A percentile compares a stretch with the other conserved stretches of the same genome.
Conservation (phyloP, 2,888 invertebrate species). For the Drepana falcataria region DNA sequence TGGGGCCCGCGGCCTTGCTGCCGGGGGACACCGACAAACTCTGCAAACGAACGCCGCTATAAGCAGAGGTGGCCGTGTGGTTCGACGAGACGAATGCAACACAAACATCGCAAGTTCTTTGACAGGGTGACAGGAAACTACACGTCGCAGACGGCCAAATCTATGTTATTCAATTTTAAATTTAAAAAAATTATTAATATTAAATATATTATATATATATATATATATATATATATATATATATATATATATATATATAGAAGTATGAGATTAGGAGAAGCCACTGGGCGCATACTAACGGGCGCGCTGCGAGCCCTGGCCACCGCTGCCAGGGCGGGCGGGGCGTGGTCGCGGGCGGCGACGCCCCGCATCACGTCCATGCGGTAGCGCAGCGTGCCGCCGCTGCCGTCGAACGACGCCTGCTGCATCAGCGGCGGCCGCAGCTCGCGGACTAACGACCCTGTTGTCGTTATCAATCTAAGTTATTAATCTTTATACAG, state of each 20-base stretch:
- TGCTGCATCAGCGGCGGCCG: conserved; percentile 91
- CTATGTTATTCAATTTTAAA: too few species aligned
- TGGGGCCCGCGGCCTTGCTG: conserved; percentile 18
- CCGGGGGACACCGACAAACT: conserved; percentile 78
- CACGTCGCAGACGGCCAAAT: too few species aligned
- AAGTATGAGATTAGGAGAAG: too few species aligned
- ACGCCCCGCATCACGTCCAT: conserved; percentile 82
- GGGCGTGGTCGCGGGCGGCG: conserved; percentile 12
- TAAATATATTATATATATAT: too few species aligned
- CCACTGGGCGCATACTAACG: conserved; percentile 34
- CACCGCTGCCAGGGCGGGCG: conserved; percentile 5
- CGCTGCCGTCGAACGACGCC: conserved; percentile 89
- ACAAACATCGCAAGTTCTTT: too few species aligned
- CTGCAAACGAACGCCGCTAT: conserved; percentile 20
- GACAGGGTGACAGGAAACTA: too few species aligned
- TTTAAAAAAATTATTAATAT: too few species aligned
- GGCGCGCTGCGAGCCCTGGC: conserved; percentile 42
- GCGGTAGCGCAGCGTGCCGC: conserved; percentile 82
- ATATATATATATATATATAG: too few species aligned
- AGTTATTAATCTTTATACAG: too few species aligned
- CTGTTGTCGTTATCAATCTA: conserved; percentile 19
- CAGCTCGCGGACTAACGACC: conserved; percentile 74
- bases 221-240: not conserved
- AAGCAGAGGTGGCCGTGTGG: too few species aligned
- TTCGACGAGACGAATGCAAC: too few species aligned